Base-by-base conservation (phyloP, 1,140 invertebrate species). In the Drosophila eugracilis region DNA sequence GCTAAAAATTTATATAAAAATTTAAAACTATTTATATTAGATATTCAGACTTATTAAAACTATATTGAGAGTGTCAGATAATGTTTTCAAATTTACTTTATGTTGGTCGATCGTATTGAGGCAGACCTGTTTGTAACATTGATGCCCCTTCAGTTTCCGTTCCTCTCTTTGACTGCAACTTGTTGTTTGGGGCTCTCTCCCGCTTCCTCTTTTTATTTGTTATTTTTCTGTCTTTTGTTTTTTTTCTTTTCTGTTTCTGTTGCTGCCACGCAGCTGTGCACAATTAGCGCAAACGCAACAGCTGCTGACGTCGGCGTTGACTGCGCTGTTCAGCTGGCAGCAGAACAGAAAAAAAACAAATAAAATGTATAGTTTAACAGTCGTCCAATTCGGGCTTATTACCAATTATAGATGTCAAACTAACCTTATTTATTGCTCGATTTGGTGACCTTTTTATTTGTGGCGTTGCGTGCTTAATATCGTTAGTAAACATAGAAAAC, bases 241-340 rank as follows among this genome's bases (percentile, higher is more conserved):
- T 63, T 22, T 21, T 22, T 37, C 2, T 34, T 24, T 37, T 28
- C 5, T 54, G 63, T 42, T 7, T 30, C 17, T 66, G 41, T 37
- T 52, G 66, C 39, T 54, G 80, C 81, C 66, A 79, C 81, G 79
- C 79, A 84, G 80, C 71, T 84, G 79, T 84, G 79, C 65, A 79
- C 79, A 84, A 79, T 79, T 84, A 85, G 80, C 80, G 72, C 75
- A 85, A 84, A 67, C 62, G 60, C 63, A 67, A 67, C 63, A 67
- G 71, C 50, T 75, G 59, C 48, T 75, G 37, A 39, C 62, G 28
- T 54, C 69, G 69, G 15, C 24, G 32, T 47, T 37, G 58, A 19
- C 36, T 34, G 28, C 37, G 26, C 21, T 24, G 42, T 36, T 52
- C 19, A 28, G 42, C 36, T 39, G 36, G 36, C 7, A 9, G 15